Conservation (phyloP, 2,797 vertebrate genomes). For the Avahi laniger region DNA sequence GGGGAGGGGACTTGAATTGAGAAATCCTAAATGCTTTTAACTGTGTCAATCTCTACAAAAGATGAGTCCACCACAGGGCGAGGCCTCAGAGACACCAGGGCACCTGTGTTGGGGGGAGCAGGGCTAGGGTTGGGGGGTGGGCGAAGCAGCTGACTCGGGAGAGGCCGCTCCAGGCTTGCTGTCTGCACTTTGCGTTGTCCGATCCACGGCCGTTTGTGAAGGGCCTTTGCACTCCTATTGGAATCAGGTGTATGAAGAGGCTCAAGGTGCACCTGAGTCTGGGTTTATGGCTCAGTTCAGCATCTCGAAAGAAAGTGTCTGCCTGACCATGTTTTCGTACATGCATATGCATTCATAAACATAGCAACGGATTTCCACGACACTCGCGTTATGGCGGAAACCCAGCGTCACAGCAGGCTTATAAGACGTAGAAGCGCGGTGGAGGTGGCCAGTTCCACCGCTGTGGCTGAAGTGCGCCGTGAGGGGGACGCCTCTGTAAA, state of each 20-base stretch:
- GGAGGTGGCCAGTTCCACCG: rapidly evolving
- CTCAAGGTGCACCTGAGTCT: background rate
- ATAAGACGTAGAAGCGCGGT: rapidly evolving
- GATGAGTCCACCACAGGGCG: background rate
- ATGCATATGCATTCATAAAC: background rate
- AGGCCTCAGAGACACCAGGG: background rate
- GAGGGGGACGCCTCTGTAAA: rapidly evolving
- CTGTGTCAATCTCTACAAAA: background rate
- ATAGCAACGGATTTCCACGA: background rate
- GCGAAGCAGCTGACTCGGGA: rapidly evolving
- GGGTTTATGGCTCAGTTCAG: background rate
- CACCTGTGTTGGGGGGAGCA: rapidly evolving
- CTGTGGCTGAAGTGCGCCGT: rapidly evolving
- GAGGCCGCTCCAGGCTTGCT: too few species aligned
- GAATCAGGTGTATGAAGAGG: background rate
- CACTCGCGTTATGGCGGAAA: background rate
- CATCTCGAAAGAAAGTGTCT: background rate
- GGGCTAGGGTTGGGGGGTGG: rapidly evolving
- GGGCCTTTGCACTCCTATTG: rapidly evolving
- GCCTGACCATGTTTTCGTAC: background rate
- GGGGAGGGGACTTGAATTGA: background rate
- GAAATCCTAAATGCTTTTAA: background rate
- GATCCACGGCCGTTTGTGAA: rapidly evolving
- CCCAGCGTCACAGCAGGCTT: background rate
- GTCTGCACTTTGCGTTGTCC: rapidly evolving